Evolutionary conservation across 2,888 invertebrate genomes (phyloP), one percentile per base, ranked within the genome.

Genomic region (Acleris sparsana): DNA sequence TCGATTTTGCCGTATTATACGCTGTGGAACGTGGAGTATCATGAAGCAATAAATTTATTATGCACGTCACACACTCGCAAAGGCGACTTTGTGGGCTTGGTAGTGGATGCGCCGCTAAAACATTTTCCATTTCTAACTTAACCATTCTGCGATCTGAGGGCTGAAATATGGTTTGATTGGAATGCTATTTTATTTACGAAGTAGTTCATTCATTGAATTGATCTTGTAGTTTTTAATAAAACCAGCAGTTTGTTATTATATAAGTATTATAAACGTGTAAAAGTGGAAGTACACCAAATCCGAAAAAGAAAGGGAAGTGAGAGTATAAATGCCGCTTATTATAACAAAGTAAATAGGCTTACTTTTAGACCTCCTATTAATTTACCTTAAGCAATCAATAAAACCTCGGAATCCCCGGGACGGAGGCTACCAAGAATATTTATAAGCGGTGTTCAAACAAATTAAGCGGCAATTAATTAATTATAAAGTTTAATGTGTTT

Each of bases 1-100:
- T 56, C 25, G 49, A 62, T 56, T 56, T 49, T 39, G 49, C 43
- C 25, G 43, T 62, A 51, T 60, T 52, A 60, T 52, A 43, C 52
- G 48, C 9, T 48, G 57, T 43, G 59, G 43, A 51, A 43, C 52
- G 46, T 53, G 53, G 46, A 33, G 62, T 59, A 62, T 62, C 62
- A 49, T 43, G 62, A 48, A 39, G 48, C 49, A 56, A 51, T 56
- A 56, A 49, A 56, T 62, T 51, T 62, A 56, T 56, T 62, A 56
- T 62, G 55, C 62, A 62, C 62, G 62, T 62, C 62, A 56, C 62
- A 62, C 43, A 62, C 20, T 39, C 55, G 49, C 49, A 49, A 55
- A 43, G 49, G 55, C 49, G 55, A 62, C 39, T 49, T 55, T 56
- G 62, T 62, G 62, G 62, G 62, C 48, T 43, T 56, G 55, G 55